Base-by-base conservation (phyloP, 2,888 invertebrate species). In the Adineta ricciae region DNA sequence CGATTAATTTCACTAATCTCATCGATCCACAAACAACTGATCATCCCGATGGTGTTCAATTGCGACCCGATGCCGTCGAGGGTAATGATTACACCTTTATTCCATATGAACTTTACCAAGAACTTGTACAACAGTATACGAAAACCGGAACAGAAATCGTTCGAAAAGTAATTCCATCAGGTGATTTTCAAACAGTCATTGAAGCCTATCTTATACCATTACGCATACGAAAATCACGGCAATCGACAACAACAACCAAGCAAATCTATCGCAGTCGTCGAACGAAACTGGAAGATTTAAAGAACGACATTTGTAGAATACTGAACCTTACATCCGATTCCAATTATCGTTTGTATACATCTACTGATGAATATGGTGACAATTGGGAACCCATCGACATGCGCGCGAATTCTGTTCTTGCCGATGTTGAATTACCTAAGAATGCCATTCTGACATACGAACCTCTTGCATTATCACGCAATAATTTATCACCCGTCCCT, bases 181-280 rank as follows among this genome's bases (percentile, higher is more conserved):
- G 41, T n/a, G 41, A 78, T n/a, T 38, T 41, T 41, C 78, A 78
- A 78, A 78, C 78, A 41, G 41, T 78, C n/a, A 78, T 78, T 78
- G 78, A 78, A 78, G n/a, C 41, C 1, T n/a, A n/a, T 41, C 36
- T 14, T 8, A 3, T 78, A 41, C 41, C 78, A 78, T 78, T 78
- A 78, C 78, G 78, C 41, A 14, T 78, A 14, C 41, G 78, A 41
- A 78, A 78, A 78, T n/a, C 41, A 11, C 78, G 78, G n/a, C 41
- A 78, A 41, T 19, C 1, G 24, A 1, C 41, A 38, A 9, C 78
- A 41, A 21, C 38, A 41, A 78, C 41, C 9, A 78, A 78, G 41
- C 78, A 38, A 41, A n/a, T 78, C 14, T 78, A 78, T 78, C 78
- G 78, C 41, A 78, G 78, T 78, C 78, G 78, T 41, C 38, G 41